Evolutionary conservation across 2,797 vertebrate species (phyloP).

Genomic region (Pelodytes ibericus): DNA sequence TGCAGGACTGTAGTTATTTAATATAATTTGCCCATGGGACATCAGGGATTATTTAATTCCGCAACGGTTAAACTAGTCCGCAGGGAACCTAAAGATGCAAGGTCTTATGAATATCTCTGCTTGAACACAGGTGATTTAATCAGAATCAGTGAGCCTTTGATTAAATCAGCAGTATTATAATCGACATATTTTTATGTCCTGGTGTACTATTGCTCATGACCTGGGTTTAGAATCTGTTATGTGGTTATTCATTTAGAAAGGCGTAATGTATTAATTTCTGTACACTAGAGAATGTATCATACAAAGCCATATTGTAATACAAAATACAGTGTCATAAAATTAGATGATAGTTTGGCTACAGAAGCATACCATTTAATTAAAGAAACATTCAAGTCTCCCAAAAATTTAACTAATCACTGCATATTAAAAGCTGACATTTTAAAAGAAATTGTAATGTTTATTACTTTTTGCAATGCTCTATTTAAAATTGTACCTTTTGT

Average conservation of each 20-base stretch:
- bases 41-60: conserved; percentile 1
- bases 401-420: too few relatives aligned
- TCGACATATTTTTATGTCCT: background rate
- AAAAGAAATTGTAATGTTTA: too few relatives aligned
- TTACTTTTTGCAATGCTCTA: too few relatives aligned
- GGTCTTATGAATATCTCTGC: background rate
- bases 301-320: background rate
- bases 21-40: background rate
- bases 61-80: background rate
- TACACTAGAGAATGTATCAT: background rate
- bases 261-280: background rate
- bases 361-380: too few relatives aligned
- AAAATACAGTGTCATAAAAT: background rate
- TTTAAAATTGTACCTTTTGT: too few relatives aligned
- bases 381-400: too few relatives aligned
- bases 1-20: background rate
- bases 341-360: background rate
- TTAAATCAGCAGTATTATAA: background rate
- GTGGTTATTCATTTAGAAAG: background rate
- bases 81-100: background rate
- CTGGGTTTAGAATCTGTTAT: background rate
- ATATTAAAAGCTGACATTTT: too few relatives aligned
- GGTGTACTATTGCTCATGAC: background rate
- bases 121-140: conserved; percentile 7
- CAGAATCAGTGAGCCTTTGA: background rate